Percentiles rank a stretch among this genome's conserved stretches.
Evolutionary conservation across 2,113 vertebrate species (phyloP).

Genomic region (Oreotrochilus melanogaster): DNA sequence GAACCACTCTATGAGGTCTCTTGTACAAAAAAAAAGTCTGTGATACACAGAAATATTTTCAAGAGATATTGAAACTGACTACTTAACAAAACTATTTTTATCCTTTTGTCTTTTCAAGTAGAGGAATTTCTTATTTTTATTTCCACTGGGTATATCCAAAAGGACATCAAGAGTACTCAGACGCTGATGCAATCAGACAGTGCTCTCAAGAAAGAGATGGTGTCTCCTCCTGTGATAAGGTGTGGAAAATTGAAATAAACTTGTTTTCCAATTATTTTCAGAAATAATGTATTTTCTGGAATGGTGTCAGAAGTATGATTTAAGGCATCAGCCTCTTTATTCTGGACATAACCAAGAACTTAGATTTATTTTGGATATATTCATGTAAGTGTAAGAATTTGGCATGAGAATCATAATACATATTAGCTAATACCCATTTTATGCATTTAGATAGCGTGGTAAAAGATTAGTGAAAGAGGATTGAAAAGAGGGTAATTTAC

Average conservation of each 20-base stretch:
- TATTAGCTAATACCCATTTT: background rate
- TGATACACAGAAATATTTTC: background rate
- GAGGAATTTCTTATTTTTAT: background rate
- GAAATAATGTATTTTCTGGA: background rate
- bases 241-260: background rate
- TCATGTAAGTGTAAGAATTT: background rate
- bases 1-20: background rate
- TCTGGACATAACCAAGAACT: background rate
- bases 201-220: background rate
- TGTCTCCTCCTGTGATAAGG: background rate
- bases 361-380: background rate
- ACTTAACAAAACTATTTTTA: background rate
- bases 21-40: background rate
- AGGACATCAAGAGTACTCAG: background rate
- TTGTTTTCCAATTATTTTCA: background rate
- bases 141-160: background rate
- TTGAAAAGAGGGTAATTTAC: conserved; percentile 11
- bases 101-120: background rate
- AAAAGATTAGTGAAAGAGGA: conserved; percentile 18
- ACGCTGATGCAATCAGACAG: background rate
- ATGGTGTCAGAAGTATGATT: background rate
- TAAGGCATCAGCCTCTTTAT: background rate
- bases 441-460: background rate
- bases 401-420: background rate
- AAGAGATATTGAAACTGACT: background rate